Conservation (phyloP, 1,140 invertebrate species). For the Eulimnadia texana region DNA sequence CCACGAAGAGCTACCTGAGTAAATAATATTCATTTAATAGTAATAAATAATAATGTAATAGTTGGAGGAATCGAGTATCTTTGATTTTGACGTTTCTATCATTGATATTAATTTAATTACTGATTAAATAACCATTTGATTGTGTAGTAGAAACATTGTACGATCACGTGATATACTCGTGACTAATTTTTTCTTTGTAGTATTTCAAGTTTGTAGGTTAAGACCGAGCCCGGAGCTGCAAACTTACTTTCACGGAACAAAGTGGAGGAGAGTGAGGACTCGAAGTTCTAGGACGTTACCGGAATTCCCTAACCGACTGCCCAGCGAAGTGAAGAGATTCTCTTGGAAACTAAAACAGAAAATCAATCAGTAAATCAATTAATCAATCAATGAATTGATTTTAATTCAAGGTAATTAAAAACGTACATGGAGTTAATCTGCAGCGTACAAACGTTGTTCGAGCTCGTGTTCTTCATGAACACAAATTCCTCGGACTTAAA, state of each 20-base stretch:
- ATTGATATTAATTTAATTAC: too few relatives aligned
- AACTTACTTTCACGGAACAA: slow-evolving; percentile 52
- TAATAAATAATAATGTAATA: too few relatives aligned
- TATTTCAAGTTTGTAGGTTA: neutral
- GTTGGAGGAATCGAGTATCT: too few relatives aligned
- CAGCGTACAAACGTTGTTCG: neutral
- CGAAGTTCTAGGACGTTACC: slow-evolving; percentile 61
- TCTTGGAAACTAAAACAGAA: slow-evolving; percentile 43
- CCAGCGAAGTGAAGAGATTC: slow-evolving; percentile 53
- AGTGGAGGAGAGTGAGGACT: slow-evolving; percentile 59
- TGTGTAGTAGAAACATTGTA: too few relatives aligned
- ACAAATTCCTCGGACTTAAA: slow-evolving; percentile 3
- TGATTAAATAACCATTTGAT: too few relatives aligned
- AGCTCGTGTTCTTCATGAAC: slow-evolving; percentile 4
- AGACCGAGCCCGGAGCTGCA: neutral
- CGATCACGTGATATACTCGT: too few relatives aligned
- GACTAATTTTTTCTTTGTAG: too few relatives aligned
- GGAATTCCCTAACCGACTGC: slow-evolving; percentile 55
- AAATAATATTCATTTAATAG: too few relatives aligned
- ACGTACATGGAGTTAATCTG: neutral
- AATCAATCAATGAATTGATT: neutral
- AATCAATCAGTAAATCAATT: neutral
- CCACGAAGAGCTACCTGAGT: too few relatives aligned
- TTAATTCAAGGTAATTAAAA: neutral
- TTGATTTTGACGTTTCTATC: too few relatives aligned